Base-by-base conservation (phyloP, 2,888 invertebrate genomes). In the Heliconius cydno region DNA sequence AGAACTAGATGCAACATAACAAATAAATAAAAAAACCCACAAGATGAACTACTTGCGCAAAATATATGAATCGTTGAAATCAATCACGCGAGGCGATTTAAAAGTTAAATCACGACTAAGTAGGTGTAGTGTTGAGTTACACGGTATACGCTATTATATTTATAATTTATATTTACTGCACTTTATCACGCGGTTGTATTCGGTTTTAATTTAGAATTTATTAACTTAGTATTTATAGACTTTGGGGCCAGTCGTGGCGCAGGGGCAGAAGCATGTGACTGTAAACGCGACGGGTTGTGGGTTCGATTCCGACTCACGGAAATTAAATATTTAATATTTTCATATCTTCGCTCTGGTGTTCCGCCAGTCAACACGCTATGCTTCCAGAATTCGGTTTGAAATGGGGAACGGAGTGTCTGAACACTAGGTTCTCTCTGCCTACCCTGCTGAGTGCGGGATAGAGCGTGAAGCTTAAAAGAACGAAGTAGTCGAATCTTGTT, bases 21-120 rank as follows among this genome's bases (percentile, higher is more conserved):
- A 73, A 79, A 79, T 57, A 71, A 79, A 76, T 73, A 81, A 81
- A 38, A 52, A 74, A 30, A 30, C 76, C 77, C 22, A 72, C 57
- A 76, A 30, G 57, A 67, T 76, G 82, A 46, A 68, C 80, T 79
- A 83, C 79, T 79, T 80, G 80, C 74, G 77, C 77, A 81, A 78
- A 79, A 78, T 79, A 82, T 77, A 82, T 82, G 83, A 83, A 79
- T 82, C 81, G 81, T 82, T 80, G 80, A 82, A 81, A 65, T 80
- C 83, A 81, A 81, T 84, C 81, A 83, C 78, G 83, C 84, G 81
- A 76, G 72, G 78, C 80, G 77, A 84, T 84, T 82, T 83, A 80
- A 82, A 82, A 83, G 80, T 83, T 81, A 81, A 82, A 84, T 83
- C 77, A 80, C 82, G 73, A 72, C 73, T 74, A 79, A 79, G 80